Base-by-base conservation (phyloP, 1,140 invertebrate species). In the Prorops nasuta region DNA sequence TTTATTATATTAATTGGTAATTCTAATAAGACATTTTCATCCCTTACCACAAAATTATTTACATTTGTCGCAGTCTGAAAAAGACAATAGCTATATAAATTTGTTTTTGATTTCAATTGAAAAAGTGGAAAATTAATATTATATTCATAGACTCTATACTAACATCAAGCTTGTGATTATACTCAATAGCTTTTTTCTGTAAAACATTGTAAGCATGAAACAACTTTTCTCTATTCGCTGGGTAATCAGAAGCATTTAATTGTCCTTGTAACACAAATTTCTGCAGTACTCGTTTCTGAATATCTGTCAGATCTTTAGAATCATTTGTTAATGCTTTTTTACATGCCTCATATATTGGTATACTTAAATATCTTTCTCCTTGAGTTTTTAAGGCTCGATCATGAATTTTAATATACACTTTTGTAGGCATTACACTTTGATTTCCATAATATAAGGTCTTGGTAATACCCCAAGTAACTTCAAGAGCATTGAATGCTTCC, bases 391-490 rank as follows among this genome's bases (percentile, higher is more conserved):
- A 77, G 1, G 89, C 88, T 55, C 89, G 72, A 49, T 87, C 83
- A 57, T 90, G 86, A 43, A 93, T 87, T 49, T 83, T 80, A 45
- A 86, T 71, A 62, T 92, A 94, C 21, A 80, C 84, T 61, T 86
- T 84, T 6, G 86, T 86, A 7, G 90, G 86, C 81, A 92, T 90
- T 16, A 89, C 59, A n/a, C 85, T 85, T 58, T 84, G 86, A 64
- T 89, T 89, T n/a, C 89, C 87, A 41, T 89, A 77, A 66, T 88
- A 92, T 9, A 96, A 72, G 19, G 87, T 85, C 71, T 92, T 94
- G 0, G 90, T 84, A 52, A 92, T 81, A 21, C 89, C 89, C 89
- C 90, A 94, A n/a, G 89, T 91, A 22, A 86, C 82, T 63, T 92
- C 88, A 28, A 96, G 74, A 16, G 88, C 84, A 7, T 80, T 80